phyloP scores from a whole-genome alignment of 2,113 vertebrate genomes.

The Dicaeum eximium region DNA sequence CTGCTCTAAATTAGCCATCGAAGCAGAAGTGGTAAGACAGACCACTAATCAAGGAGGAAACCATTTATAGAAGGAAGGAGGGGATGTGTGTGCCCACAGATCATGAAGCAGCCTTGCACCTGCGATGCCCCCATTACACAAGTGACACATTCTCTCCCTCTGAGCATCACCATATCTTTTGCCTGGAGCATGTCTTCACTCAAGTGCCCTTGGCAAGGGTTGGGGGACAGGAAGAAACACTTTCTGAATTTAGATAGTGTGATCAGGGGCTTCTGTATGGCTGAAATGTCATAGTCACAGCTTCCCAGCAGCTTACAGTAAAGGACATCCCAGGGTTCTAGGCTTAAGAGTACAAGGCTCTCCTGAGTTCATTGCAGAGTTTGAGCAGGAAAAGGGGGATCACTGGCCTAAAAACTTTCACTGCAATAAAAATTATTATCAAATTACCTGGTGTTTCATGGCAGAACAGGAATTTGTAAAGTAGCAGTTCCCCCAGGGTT shows the following conservation, averaged over 20 bases:
- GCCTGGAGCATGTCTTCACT: neutral
- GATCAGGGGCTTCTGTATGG: fast-evolving
- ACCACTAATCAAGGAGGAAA: constrained; percentile 27
- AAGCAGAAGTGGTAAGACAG: neutral
- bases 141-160: neutral
- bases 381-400: fast-evolving
- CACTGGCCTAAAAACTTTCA: neutral
- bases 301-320: neutral
- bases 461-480: neutral
- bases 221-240: neutral
- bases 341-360: neutral
- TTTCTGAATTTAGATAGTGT: neutral
- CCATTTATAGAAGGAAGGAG: neutral
- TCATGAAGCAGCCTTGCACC: neutral
- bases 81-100: neutral
- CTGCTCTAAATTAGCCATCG: neutral
- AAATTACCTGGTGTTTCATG: neutral
- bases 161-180: neutral
- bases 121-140: neutral
- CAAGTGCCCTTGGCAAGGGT: neutral
- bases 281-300: neutral
- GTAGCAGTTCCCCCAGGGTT: neutral
- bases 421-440: no score
- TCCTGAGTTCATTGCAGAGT: neutral
- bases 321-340: neutral